Base-by-base conservation (phyloP, 2,888 invertebrate genomes). In the Dastarcus helophoroides region DNA sequence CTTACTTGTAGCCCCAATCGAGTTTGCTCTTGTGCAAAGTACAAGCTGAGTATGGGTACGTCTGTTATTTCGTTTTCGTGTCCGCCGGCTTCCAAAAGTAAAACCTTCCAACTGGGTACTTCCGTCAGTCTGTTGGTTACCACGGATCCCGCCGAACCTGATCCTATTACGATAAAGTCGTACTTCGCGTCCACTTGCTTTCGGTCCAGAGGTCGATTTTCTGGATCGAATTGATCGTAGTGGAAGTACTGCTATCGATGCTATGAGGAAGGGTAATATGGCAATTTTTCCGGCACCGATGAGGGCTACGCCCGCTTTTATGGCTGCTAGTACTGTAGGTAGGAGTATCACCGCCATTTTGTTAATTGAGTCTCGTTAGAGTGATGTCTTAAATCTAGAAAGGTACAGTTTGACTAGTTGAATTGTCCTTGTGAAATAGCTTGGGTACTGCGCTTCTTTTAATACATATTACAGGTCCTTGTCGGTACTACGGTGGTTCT, bases 1-100 rank as follows among this genome's bases (percentile, higher is more conserved):
- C 65, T 65, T 53, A 80, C 77, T 79, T 71, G 62, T 86, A 90
- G 49, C 85, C 84, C 90, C 90, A 90, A 58, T 90, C 90, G 48
- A 88, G 56, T 65, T 83, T 83, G 55, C 88, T 88, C 50, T 86
- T 84, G 59, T 90, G 90, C 49, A 90, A n/a, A 67, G 58, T 85
- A 90, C 25, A 89, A 57, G 22, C 88, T 88, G n/a, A 89, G 60
- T 27, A 86, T 67, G 0, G 88, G 89, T 3, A 88, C 86, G 54
- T 88, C 88, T 0, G 84, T 79, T 26, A 86, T 79, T 51, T 86
- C 85, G 0, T 82, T 85, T 56, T 89, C 88, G 42, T 84, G 83
- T 0, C 85, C 86, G 6, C 89, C 89, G 0, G 88, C 88, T 57
- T 89, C 89, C 24, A 89, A 49, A 7, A 89, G 58, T 26, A 89